Evolutionary conservation across 2,113 vertebrate species (phyloP).

Genomic region (Spilogale gracilis): DNA sequence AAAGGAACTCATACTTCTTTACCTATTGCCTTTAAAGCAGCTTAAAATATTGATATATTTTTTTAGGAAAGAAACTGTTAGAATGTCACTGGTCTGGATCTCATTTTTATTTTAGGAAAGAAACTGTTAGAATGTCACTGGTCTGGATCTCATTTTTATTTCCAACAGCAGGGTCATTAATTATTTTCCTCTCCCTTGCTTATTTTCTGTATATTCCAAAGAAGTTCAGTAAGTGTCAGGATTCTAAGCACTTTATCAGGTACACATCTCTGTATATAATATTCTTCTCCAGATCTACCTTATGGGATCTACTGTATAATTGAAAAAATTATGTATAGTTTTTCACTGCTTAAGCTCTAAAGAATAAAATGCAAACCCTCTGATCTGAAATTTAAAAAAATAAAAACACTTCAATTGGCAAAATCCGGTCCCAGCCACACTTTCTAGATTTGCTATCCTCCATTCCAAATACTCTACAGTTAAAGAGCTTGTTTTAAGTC

Average conservation of each 20-base stretch:
- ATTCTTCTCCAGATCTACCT: not conserved
- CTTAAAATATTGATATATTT: not conserved
- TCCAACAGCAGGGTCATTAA: not conserved
- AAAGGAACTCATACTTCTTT: not conserved
- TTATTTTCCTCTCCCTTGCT: not conserved
- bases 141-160: slow-evolving; percentile 17
- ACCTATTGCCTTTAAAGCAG: not conserved
- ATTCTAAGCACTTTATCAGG: not conserved
- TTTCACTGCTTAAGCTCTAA: not conserved
- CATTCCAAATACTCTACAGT: not conserved
- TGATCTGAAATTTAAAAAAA: not conserved
- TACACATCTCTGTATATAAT: not conserved
- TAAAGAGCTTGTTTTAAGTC: not conserved
- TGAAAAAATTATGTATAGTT: not conserved
- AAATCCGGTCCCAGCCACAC: not conserved
- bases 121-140: not conserved
- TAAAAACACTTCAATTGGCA: not conserved
- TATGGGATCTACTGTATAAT: not conserved
- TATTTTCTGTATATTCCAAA: slow-evolving; percentile 16
- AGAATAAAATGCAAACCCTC: not conserved
- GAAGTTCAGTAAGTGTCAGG: not conserved
- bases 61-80: not conserved
- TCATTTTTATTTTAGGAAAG: slow-evolving; percentile 36
- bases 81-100: not conserved
- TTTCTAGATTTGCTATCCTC: not conserved